Conservation (phyloP, 2,888 invertebrate species). For the Ectropis crepuscularia region DNA sequence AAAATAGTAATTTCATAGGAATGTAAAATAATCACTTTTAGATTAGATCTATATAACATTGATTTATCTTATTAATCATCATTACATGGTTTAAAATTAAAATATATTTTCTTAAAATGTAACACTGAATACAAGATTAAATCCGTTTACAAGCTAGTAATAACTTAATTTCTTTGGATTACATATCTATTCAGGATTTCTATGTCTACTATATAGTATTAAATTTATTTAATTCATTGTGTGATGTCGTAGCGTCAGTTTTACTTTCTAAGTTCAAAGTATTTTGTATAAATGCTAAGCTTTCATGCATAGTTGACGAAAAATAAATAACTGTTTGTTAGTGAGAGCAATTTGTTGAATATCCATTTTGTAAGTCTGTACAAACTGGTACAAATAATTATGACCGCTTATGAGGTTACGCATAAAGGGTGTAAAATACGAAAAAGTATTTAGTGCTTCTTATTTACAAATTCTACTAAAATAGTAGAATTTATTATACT, state of each 20-base stretch:
- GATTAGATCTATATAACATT: conserved; percentile 29
- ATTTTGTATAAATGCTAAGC: too few relatives aligned
- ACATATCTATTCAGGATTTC: conserved; percentile 8
- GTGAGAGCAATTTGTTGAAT: too few relatives aligned
- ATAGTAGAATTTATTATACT: too few relatives aligned
- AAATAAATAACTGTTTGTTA: too few relatives aligned
- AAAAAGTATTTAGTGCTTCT: too few relatives aligned
- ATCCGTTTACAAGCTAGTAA: conserved; percentile 7
- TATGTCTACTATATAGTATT: conserved; percentile 2
- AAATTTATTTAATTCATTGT: neutral
- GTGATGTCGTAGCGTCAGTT: neutral
- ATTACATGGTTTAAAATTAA: conserved; percentile 15
- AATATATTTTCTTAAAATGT: conserved; percentile 17
- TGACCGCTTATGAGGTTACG: too few relatives aligned
- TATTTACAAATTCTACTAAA: too few relatives aligned
- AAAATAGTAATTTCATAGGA: conserved; percentile 18
- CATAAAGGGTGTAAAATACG: too few relatives aligned
- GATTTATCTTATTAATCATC: conserved; percentile 20
- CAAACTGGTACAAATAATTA: too few relatives aligned
- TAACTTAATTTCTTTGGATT: conserved; percentile 25
- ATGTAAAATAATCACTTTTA: conserved; percentile 31
- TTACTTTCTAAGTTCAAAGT: too few relatives aligned
- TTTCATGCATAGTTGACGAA: too few relatives aligned
- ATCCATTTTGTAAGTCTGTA: too few relatives aligned
- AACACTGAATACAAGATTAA: conserved; percentile 13